A percentile compares a stretch with the other conserved stretches of the same genome.
phyloP scores from a whole-genome alignment of 2,888 invertebrate genomes.

The Andrena marginata region DNA sequence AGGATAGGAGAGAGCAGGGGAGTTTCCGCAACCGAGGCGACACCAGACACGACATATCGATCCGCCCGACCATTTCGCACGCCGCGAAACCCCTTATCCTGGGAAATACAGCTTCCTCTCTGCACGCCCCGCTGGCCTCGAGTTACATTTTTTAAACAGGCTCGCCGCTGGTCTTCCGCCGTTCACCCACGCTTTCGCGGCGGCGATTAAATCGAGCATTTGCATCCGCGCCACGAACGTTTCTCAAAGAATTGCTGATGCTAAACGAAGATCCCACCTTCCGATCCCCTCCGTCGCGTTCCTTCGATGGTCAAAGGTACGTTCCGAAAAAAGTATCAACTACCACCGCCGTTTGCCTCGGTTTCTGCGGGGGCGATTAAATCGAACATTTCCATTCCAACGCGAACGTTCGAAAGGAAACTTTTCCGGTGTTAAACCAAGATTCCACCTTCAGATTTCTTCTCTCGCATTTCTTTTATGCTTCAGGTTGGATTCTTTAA shows the following conservation, averaged over 20 bases:
- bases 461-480: no score
- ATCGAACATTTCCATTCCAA: not conserved
- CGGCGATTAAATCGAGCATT: constrained; percentile 12
- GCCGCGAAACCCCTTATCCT: constrained; percentile 41
- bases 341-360: not conserved
- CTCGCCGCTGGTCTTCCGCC: not conserved
- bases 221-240: constrained; percentile 1
- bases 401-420: not conserved
- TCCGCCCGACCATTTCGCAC: constrained; percentile 54
- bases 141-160: constrained; percentile 23
- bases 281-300: no score
- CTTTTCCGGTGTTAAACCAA: not conserved
- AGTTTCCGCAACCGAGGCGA: constrained; percentile 43
- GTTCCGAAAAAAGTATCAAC: no score
- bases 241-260: not conserved
- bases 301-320: no score
- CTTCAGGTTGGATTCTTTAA: no score
- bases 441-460: no score
- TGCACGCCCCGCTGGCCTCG: not conserved
- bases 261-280: not conserved
- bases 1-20: constrained; percentile 27
- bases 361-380: constrained; percentile 7
- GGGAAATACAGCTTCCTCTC: constrained; percentile 48
- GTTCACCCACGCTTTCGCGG: constrained; percentile 6
- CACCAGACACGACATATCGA: constrained; percentile 60